Evolutionary conservation across 2,888 invertebrate genomes (phyloP), one percentile per base, ranked within the genome.

Genomic region (Hirtodrosophila duncani): DNA sequence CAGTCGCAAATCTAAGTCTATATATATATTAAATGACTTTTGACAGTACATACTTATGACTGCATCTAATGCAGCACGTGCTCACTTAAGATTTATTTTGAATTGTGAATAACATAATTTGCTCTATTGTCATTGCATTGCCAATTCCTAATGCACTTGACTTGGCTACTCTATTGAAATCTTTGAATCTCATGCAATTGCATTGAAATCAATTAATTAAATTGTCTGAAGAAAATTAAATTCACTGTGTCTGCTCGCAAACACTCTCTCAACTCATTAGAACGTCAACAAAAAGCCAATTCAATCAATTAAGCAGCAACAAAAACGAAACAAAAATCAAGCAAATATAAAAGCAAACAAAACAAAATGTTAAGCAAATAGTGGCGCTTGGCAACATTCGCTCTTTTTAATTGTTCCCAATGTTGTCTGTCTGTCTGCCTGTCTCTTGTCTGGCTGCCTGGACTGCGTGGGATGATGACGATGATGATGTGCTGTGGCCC

Each of bases 261-360:
- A 10, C 36, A 24, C n/a, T 3, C 24, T 14, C 13, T 16, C 33
- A 39, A 37, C 50, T 44, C 38, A 57, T 49, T 49, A 38, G 58
- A 42, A 14, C 38, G 21, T 8, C 9, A 10, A 9, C 11, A 23
- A 45, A 45, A 52, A 49, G 44, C 33, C 24, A 56, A 60, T 50
- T 50, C 16, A 46, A 39, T 45, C 61, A 61, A 61, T 61, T 61
- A 48, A 57, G 41, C 29, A 41, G 6, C 4, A 20, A 20, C 3
- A 9, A 8, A 24, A 56, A 44, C 3, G 3, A 31, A 42, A 38
- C 33, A 34, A 29, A 6, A 29, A 6, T 34, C 11, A 33, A 26
- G 17, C 14, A 24, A 26, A 23, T 16, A 21, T 27, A 39, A 17
- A 30, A 31, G 27, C 42, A 41, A 44, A 21, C 30, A 42, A 49